A percentile compares a stretch with the other conserved stretches of the same genome.
Conservation (phyloP, 2,113 vertebrate genomes). For the Callithrix jacchus region DNA sequence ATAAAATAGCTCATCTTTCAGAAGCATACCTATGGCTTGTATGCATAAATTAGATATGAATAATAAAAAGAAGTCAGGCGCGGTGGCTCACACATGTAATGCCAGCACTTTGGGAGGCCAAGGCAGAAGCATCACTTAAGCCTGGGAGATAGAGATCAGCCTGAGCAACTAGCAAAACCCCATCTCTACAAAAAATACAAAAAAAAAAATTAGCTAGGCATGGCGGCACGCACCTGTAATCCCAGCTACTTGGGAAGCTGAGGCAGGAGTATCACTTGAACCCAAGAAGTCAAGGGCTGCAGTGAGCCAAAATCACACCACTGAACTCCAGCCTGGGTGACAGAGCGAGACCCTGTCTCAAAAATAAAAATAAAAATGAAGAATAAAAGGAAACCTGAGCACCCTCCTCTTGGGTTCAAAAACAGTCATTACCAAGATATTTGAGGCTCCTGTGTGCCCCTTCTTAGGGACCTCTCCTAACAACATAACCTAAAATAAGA, state of each 20-base stretch:
- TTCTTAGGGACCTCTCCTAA: background rate
- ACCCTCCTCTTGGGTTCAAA: background rate
- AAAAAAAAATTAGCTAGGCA: background rate
- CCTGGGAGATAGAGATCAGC: background rate
- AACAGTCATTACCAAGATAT: background rate
- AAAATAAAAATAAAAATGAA: background rate
- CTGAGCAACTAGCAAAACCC: background rate
- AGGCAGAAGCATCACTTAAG: background rate
- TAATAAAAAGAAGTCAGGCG: background rate
- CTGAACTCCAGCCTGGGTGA: background rate
- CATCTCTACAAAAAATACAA: background rate
- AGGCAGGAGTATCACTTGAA: background rate
- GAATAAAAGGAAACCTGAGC: background rate
- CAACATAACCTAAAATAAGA: background rate
- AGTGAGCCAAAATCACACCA: background rate
- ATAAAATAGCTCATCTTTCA: conserved; percentile 33
- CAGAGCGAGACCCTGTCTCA: background rate
- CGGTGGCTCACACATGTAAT: background rate
- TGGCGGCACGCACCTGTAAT: background rate
- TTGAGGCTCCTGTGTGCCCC: background rate
- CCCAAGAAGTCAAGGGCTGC: background rate
- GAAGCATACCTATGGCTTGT: background rate
- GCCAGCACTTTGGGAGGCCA: background rate
- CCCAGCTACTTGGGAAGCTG: background rate
- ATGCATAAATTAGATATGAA: background rate